Evolutionary conservation across 1,140 invertebrate species (phyloP).

Genomic region (Drosophila mojavensis): DNA sequence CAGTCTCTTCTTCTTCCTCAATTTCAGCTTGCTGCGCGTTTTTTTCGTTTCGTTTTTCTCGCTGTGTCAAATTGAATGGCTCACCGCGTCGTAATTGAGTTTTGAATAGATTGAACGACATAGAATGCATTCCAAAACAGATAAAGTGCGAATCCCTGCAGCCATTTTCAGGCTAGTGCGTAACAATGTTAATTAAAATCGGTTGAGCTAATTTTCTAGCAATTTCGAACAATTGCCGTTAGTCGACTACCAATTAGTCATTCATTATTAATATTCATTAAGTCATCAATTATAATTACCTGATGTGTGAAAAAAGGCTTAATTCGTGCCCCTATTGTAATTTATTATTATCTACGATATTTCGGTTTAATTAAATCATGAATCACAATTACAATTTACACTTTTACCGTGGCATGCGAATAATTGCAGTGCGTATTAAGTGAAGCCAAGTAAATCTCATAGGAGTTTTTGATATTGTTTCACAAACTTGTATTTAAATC

Average conservation of each 20-base stretch:
- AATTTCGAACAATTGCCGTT: not conserved
- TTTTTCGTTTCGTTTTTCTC: constrained; percentile 7
- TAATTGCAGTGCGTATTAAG: too few relatives aligned
- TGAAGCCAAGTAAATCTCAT: too few relatives aligned
- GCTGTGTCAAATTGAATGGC: constrained; percentile 12
- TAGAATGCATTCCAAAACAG: constrained; percentile 7
- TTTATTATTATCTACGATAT: not conserved
- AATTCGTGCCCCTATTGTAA: not conserved
- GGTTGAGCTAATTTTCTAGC: not conserved
- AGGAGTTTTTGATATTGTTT: too few relatives aligned
- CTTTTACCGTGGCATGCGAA: not conserved
- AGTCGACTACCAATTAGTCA: constrained; percentile 1
- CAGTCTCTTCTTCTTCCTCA: not conserved
- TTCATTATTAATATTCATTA: constrained; percentile 13
- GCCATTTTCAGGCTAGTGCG: not conserved
- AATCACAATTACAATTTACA: constrained; percentile 16
- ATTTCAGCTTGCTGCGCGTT: constrained; percentile 23
- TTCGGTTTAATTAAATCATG: not conserved
- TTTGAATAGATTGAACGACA: constrained; percentile 25
- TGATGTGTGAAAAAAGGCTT: not conserved
- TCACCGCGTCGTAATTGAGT: constrained; percentile 25
- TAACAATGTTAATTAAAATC: not conserved
- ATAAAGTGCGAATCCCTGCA: constrained; percentile 4
- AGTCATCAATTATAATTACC: constrained; percentile 23
- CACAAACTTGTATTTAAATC: too few relatives aligned